Evolutionary conservation across 2,113 vertebrate species (phyloP), one percentile per base, ranked within the genome.

Genomic region (Emydura subglobosa): DNA sequence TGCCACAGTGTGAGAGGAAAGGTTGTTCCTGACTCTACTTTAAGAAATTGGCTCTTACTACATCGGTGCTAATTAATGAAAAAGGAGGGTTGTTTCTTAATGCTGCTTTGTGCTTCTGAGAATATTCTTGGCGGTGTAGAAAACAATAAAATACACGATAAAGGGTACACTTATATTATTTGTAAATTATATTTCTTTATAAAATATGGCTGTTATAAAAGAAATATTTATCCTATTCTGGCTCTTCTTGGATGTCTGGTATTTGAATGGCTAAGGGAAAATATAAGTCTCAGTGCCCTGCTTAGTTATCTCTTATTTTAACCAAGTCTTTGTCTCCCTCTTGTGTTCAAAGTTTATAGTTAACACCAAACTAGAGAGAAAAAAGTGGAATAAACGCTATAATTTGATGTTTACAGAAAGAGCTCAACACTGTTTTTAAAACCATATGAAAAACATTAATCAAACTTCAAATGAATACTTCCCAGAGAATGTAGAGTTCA

Each of bases 301-400:
- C 4, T 8, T 1, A 76, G n/a, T 22, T 34, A 6, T 22, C 29
- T 47, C 14, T 51, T 5, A 9, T 19, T 42, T 96, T 98, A 97
- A 83, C n/a, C 68, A 96, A 96, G 98, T 54, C 96, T 98, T 96
- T 98, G 98, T 96, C 97, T 97, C 98, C 98, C 98, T 98, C 98
- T 89, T 95, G 97, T 97, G 98, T 97, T 97, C 80, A 89, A 34
- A 97, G 51, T 5, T 54, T 80, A 84, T 85, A 97, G 25, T 83
- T 90, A 95, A 96, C 93, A 85, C 21, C 68, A 88, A 79, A 89
- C 61, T 44, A 91, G 39, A 91, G 92, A 94, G 42, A 53, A 31
- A 19, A 94, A 31, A 0, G 0, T 6, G 72, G 42, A 86, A 11
- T 2, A 91, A 94, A 51, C 68, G 14, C 39, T 83, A 74, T 34